These are phyloP conservation scores for Ptilorrhoa leucosticta DNA, from an alignment of 2,113 vertebrate genomes.

Conservation along the genomic window DNA sequence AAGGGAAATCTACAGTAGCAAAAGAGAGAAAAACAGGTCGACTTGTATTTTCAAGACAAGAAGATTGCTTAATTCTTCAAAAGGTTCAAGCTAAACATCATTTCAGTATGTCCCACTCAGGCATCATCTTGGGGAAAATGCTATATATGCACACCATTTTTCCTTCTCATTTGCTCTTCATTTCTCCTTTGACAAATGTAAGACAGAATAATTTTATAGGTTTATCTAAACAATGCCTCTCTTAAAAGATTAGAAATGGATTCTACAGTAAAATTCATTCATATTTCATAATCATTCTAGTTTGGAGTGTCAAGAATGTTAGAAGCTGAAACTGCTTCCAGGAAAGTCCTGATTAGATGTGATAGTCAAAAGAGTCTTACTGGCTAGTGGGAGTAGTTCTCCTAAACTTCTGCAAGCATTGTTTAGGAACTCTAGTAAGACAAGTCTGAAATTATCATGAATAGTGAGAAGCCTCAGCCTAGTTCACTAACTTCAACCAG, in stretches of 20 bases:
- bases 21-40: neutral
- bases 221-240: neutral
- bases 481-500: neutral
- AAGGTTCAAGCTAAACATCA: neutral
- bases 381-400: fast-evolving
- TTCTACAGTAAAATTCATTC: neutral
- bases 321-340: neutral
- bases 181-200: neutral
- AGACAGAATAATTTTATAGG: neutral
- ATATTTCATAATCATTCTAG: neutral
- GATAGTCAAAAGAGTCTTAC: neutral
- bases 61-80: neutral
- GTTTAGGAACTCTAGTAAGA: neutral
- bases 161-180: neutral
- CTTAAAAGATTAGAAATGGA: neutral
- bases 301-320: neutral
- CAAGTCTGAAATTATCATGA: neutral
- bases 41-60: neutral
- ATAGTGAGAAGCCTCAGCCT: neutral
- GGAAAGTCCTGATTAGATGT: neutral
- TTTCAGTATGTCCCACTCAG: neutral
- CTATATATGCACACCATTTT: neutral
- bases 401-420: neutral
- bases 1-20: neutral
- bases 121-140: neutral